Conservation (phyloP, 2,888 invertebrate genomes). For the Torymus auratus region DNA sequence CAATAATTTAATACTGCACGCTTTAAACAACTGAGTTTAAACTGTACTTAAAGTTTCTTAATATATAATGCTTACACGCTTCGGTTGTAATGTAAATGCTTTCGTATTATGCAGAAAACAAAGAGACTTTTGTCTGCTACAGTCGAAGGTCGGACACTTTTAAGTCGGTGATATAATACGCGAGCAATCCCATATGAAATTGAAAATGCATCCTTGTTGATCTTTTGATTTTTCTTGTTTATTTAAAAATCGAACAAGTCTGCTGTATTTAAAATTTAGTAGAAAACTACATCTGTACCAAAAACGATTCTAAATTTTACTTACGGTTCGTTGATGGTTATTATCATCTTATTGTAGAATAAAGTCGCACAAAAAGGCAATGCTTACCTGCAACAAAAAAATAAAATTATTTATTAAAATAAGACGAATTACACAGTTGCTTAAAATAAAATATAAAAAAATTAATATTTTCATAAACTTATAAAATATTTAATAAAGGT, state of each 20-base stretch:
- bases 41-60: slow-evolving; percentile 24
- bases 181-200: slow-evolving; percentile 13
- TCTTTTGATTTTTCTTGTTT: background rate
- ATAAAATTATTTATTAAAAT: background rate
- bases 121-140: slow-evolving; percentile 35
- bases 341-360: too few relatives aligned
- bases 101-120: slow-evolving; percentile 29
- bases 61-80: slow-evolving; percentile 24
- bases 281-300: too few relatives aligned
- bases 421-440: background rate
- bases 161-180: slow-evolving; percentile 31
- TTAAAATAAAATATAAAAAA: background rate
- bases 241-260: too few relatives aligned
- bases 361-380: background rate
- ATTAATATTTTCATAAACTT: background rate
- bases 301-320: too few relatives aligned
- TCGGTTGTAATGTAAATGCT: slow-evolving; percentile 28
- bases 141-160: slow-evolving; percentile 28
- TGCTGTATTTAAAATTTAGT: too few relatives aligned
- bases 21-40: slow-evolving; percentile 20
- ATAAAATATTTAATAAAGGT: background rate
- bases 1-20: slow-evolving; percentile 5
- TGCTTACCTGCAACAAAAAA: slow-evolving; percentile 49
- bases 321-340: too few relatives aligned
- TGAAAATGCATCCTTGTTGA: background rate